phyloP scores from a whole-genome alignment of 2,113 vertebrate species.

The Sigmodon hispidus region DNA sequence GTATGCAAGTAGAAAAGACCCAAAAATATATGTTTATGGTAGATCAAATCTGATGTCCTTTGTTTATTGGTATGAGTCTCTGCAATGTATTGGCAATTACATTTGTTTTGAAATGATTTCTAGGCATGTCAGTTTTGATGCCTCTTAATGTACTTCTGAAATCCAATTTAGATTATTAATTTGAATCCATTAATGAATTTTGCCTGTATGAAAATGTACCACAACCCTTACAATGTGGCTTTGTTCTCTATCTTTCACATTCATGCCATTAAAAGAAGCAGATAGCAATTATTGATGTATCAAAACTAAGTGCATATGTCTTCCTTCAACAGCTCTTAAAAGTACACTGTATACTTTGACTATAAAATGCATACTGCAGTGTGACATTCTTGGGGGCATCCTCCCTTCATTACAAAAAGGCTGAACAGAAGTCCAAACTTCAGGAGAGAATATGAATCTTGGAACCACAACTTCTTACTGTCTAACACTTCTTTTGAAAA shows the following conservation, averaged over 20 bases:
- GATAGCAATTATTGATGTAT: background rate
- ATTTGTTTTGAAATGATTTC: background rate
- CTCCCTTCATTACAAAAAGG: background rate
- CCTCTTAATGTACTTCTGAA: background rate
- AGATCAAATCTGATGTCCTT: background rate
- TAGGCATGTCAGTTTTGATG: background rate
- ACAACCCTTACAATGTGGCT: background rate
- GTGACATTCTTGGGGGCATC: background rate
- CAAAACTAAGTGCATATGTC: background rate
- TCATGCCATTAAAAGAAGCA: rapidly evolving
- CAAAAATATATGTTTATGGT: background rate
- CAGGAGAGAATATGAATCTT: constrained; percentile 11
- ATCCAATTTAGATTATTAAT: background rate
- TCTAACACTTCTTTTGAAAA: constrained; percentile 46
- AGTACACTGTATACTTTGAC: background rate
- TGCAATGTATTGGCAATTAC: background rate
- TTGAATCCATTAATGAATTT: background rate
- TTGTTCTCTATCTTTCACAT: background rate
- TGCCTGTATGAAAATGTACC: background rate
- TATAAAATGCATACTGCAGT: background rate
- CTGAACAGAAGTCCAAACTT: constrained; percentile 25
- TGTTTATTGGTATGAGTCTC: background rate
- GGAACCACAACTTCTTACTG: constrained; percentile 33
- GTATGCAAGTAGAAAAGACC: background rate
- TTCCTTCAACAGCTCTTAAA: background rate